A percentile compares a stretch with the other conserved stretches of the same genome.
phyloP scores from a whole-genome alignment of 2,797 vertebrate genomes.

The Apogon talboti region DNA sequence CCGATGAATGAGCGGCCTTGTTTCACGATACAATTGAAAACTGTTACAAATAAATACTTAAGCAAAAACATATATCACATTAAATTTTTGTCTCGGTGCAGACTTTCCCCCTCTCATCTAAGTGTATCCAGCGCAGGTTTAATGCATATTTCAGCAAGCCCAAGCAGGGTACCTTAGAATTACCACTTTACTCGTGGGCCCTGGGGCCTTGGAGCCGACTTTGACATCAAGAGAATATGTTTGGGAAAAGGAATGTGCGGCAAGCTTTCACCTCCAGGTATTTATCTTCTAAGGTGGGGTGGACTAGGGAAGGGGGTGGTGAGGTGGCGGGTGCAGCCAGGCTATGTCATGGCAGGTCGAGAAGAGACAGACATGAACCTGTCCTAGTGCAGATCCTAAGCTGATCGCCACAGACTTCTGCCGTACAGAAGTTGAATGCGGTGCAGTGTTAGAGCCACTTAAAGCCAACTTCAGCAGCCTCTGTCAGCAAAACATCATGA shows the following conservation, averaged over 20 bases:
- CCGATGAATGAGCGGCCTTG: not conserved
- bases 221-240: slow-evolving; percentile 94
- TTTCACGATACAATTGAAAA: slow-evolving; percentile 31
- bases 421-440: slow-evolving; percentile 28
- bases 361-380: slow-evolving; percentile 49
- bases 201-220: slow-evolving; percentile 93
- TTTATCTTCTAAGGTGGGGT: slow-evolving; percentile 90
- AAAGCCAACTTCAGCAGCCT: slow-evolving; percentile 41
- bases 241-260: slow-evolving; percentile 95
- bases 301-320: slow-evolving; percentile 68
- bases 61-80: slow-evolving; percentile 55
- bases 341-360: slow-evolving; percentile 82
- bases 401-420: slow-evolving; percentile 37
- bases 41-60: slow-evolving; percentile 55
- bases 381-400: slow-evolving; percentile 45
- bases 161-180: slow-evolving; percentile 92
- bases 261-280: slow-evolving; percentile 95
- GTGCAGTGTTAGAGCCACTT: slow-evolving; percentile 48
- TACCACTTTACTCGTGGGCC: slow-evolving; percentile 91
- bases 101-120: slow-evolving; percentile 82
- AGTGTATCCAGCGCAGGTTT: slow-evolving; percentile 86
- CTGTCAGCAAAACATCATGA: slow-evolving; percentile 51
- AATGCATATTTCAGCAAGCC: slow-evolving; percentile 99
- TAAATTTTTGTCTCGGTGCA: slow-evolving; percentile 70
- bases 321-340: slow-evolving; percentile 71